Conservation (phyloP, 53 echinoderm and acorn worm species). For the Temnopleurus reevesii region DNA sequence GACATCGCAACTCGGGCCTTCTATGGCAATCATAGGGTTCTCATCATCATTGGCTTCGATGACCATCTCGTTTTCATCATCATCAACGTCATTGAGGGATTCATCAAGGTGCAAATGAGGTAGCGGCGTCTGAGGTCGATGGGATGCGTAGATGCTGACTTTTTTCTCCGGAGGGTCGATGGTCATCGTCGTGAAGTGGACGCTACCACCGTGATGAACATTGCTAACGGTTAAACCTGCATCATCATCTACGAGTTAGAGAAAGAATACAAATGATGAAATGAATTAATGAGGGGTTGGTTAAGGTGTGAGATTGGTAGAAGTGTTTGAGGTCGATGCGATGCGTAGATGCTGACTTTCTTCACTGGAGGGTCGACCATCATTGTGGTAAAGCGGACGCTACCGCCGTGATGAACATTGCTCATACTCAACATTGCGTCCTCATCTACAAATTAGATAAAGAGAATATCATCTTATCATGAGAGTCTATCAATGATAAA, state of each 20-base stretch:
- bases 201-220: conserved; percentile 42
- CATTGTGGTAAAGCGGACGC: neutral
- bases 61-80: conserved; percentile 7
- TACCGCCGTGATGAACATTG: neutral
- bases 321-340: neutral
- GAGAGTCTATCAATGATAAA: too few relatives aligned
- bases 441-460: too few relatives aligned
- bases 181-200: neutral
- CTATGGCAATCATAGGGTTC: neutral
- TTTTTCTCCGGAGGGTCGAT: neutral
- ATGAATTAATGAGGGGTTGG: too few relatives aligned
- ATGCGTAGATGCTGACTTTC: neutral
- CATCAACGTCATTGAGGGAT: neutral
- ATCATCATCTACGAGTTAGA: neutral
- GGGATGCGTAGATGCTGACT: conserved; percentile 23
- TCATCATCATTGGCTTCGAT: neutral
- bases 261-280: too few relatives aligned
- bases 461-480: too few relatives aligned
- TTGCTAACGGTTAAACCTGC: neutral
- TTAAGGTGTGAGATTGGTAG: neutral
- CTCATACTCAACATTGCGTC: too few relatives aligned
- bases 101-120: neutral
- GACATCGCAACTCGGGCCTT: neutral
- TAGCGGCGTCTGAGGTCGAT: conserved; percentile 31
- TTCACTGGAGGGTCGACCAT: neutral